phyloP scores from a whole-genome alignment of 2,797 vertebrate species.

The Lepilemur septentrionalis region DNA sequence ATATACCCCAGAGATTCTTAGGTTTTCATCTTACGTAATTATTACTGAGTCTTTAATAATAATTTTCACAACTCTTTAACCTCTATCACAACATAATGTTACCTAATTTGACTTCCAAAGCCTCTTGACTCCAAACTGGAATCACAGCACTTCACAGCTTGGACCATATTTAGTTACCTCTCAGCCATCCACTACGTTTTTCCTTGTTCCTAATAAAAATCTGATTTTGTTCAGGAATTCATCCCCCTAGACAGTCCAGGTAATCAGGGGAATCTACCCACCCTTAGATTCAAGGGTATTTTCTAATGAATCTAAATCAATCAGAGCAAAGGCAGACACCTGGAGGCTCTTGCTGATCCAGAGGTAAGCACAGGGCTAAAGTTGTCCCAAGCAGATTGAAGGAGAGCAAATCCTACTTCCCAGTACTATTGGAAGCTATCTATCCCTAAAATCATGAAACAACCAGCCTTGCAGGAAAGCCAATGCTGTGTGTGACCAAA shows the following conservation, averaged over 20 bases:
- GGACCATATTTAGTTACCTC: not conserved
- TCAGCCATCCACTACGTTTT: not conserved
- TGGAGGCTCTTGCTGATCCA: not conserved
- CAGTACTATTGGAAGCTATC: accelerated
- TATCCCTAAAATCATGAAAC: not conserved
- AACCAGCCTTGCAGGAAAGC: not conserved
- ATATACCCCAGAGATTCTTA: not conserved
- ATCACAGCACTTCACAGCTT: not conserved
- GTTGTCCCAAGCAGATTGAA: not conserved
- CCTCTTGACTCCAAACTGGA: not conserved
- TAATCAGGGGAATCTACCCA: not conserved
- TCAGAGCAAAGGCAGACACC: not conserved
- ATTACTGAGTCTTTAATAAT: not conserved
- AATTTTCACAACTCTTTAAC: not conserved
- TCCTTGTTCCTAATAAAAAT: not conserved
- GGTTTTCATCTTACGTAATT: not conserved
- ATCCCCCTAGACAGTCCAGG: not conserved
- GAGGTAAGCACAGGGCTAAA: not conserved
- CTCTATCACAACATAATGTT: not conserved
- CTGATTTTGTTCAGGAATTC: not conserved
- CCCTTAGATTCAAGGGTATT: not conserved
- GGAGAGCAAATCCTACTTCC: not conserved
- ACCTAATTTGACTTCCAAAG: not conserved
- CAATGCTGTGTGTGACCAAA: not conserved
- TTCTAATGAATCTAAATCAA: not conserved